Evolutionary conservation across 2,113 vertebrate genomes (phyloP).

Genomic region (Pionites leucogaster): DNA sequence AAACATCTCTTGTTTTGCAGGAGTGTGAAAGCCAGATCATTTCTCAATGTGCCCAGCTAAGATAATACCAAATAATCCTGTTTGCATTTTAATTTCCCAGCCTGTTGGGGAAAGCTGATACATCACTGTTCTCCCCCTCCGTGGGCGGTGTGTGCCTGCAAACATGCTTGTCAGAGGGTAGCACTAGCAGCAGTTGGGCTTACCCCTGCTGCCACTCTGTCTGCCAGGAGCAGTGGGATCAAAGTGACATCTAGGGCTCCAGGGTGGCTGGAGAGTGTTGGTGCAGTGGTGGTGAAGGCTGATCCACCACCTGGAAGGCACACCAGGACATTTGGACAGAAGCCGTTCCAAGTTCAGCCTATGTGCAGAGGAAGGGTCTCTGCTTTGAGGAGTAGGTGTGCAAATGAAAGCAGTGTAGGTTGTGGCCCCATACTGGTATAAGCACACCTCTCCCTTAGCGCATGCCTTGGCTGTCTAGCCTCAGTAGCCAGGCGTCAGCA

Average conservation of each 20-base stretch:
- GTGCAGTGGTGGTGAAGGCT: not conserved
- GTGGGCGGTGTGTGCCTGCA: not conserved
- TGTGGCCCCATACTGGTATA: not conserved
- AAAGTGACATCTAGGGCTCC: not conserved
- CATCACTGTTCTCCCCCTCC: not conserved
- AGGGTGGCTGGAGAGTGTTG: not conserved
- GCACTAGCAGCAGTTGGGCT: not conserved
- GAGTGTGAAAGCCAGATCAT: not conserved
- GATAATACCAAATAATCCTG: not conserved
- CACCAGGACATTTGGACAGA: not conserved
- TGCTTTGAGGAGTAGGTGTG: not conserved
- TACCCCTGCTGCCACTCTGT: not conserved
- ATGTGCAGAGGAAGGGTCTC: not conserved
- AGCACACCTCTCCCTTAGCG: not conserved
- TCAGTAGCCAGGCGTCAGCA: accelerated
- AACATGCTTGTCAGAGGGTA: accelerated
- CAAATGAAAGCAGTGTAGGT: not conserved
- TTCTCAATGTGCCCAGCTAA: not conserved
- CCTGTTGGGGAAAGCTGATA: not conserved
- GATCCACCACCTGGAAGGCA: not conserved
- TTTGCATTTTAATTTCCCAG: not conserved
- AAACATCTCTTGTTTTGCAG: not conserved
- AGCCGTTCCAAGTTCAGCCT: not conserved
- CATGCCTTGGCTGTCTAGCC: not conserved
- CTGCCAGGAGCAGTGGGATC: not conserved